phyloP scores from a whole-genome alignment of 2,113 vertebrate species.

The Amblyopsis rosae region DNA sequence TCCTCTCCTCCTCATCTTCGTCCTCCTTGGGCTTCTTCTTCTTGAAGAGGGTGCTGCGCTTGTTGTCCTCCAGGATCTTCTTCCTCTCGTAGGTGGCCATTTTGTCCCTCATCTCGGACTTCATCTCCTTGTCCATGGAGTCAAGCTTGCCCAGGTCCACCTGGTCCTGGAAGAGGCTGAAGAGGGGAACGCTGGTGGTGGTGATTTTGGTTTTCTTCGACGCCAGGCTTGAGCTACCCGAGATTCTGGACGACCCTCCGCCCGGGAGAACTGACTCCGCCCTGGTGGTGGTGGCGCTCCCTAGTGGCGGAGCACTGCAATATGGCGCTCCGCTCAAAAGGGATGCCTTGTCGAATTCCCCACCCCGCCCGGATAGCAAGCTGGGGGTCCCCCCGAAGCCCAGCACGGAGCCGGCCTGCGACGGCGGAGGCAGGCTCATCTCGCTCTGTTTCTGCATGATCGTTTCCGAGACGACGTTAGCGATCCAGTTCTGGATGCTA shows the following conservation, averaged over 20 bases:
- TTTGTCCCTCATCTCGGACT: slow-evolving; percentile 85
- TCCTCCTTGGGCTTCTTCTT: slow-evolving; percentile 87
- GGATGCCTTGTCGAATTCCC: slow-evolving; percentile 83
- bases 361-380: slow-evolving; percentile 47
- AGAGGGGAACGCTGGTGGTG: slow-evolving; percentile 88
- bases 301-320: slow-evolving; percentile 55
- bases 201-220: slow-evolving; percentile 73
- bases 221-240: slow-evolving; percentile 38
- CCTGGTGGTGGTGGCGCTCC: slow-evolving; percentile 27
- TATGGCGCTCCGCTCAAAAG: slow-evolving; percentile 75
- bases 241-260: slow-evolving; percentile 30
- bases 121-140: slow-evolving; percentile 87
- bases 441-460: slow-evolving; percentile 92
- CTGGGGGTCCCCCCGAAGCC: slow-evolving; percentile 59
- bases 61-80: slow-evolving; percentile 90
- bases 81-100: slow-evolving; percentile 87
- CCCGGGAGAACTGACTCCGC: slow-evolving; percentile 77
- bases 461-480: slow-evolving; percentile 89
- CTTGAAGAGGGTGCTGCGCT: slow-evolving; percentile 92
- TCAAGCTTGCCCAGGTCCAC: slow-evolving; percentile 85
- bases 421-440: slow-evolving; percentile 75
- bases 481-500: slow-evolving; percentile 95
- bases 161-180: slow-evolving; percentile 90
- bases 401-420: slow-evolving; percentile 69
- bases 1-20: slow-evolving; percentile 53